Evolutionary conservation across 2,888 invertebrate genomes (phyloP), one percentile per base, ranked within the genome.

Genomic region (Melanostoma mellinum): DNA sequence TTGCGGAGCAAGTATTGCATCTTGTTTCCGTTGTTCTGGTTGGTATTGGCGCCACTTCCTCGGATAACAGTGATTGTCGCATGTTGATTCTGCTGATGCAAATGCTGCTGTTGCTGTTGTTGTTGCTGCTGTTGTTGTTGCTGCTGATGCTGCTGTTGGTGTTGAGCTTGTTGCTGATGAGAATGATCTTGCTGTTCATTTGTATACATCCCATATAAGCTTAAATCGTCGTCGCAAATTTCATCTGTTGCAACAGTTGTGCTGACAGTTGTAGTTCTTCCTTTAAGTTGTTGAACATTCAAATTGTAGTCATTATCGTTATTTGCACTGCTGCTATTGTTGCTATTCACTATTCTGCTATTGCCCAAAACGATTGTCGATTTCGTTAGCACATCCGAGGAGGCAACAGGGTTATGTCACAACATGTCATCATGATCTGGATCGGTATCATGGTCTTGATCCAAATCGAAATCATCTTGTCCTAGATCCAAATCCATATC

Each of bases 401-500:
- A 79, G 75, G 79, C 72, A 68, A 67, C 79, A 30, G 79, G 79
- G 79, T 84, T 86, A 85, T 87, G 87, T 88, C 87, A 88, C 87
- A 88, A 88, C 85, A 87, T 87, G 55, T 87, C 87, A 76, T 86
- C 87, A 65, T 87, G 87, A 76, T 87, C 86, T 56, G 87, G 79
- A 61, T 87, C 87, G 36, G 87, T 86, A 55, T 87, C 85, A 48
- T 85, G 71, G 76, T 87, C 87, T 53, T 87, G 85, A 85, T 88
- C 90, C 6, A 91, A 86, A 82, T 90, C 90, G 52, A 90, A 90
- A 77, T 91, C 91, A 74, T 90, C 89, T 56, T 90, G 89, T 3
- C 89, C 89, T 79, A 91, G 84, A 53, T 91, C 90, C 33, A 91
- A 85, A 50, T 91, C 91, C 88, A 90, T 89, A 6, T 90, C 89